A percentile compares a stretch with the other conserved stretches of the same genome.
Conservation (phyloP, 2,888 invertebrate genomes). For the Orgyia antiqua region DNA sequence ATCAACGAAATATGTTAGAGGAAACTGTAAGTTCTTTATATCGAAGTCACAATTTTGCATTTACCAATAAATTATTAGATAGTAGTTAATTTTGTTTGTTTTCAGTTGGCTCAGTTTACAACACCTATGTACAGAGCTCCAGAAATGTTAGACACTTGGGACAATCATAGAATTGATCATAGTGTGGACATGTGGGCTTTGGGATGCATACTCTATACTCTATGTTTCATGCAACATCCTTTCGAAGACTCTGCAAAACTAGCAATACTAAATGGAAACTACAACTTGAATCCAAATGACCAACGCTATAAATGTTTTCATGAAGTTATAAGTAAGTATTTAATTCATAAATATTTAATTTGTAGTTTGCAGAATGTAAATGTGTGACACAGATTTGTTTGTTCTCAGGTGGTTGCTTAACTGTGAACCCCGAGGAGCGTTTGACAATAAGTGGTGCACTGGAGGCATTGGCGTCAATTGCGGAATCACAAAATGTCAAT, state of each 20-base stretch:
- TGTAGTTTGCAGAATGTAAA: too few relatives aligned
- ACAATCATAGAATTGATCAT: conserved; percentile 94
- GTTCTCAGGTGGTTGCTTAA: conserved; percentile 85
- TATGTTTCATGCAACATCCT: conserved; percentile 97
- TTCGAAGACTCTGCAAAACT: conserved; percentile 98
- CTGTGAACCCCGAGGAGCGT: conserved; percentile 89
- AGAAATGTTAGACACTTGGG: conserved; percentile 99
- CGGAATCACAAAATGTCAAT: conserved; percentile 90
- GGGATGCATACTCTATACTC: conserved; percentile 94
- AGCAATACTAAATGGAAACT: conserved; percentile 97
- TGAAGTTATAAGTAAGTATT: conserved; percentile 89
- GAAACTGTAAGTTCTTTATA: conserved; percentile 85
- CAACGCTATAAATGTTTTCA: conserved; percentile 90
- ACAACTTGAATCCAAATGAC: conserved; percentile 88
- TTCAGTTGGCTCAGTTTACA: conserved; percentile 86
- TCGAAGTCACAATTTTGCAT: too few relatives aligned
- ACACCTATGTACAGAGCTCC: conserved; percentile 98
- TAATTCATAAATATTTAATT: too few relatives aligned
- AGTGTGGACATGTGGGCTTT: conserved; percentile 97
- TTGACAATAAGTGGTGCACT: conserved; percentile 87
- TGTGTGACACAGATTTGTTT: conserved; percentile 4
- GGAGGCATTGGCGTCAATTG: conserved; percentile 92
- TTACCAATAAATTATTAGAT: too few relatives aligned
- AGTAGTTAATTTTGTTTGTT: conserved; percentile 24
- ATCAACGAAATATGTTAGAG: conserved; percentile 92